Evolutionary conservation across 2,113 vertebrate species (phyloP).

Genomic region (Ammodytes marinus): DNA sequence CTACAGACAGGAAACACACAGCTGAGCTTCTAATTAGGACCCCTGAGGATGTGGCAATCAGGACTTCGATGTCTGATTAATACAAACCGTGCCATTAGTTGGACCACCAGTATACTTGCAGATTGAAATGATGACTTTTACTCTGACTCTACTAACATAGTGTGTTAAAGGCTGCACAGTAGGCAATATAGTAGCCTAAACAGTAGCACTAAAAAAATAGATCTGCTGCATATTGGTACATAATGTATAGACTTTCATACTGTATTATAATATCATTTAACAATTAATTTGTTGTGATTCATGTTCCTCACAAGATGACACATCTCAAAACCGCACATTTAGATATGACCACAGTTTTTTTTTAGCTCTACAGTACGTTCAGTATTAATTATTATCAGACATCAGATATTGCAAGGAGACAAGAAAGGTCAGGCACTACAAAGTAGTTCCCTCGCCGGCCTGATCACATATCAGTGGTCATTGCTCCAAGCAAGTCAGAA

Average conservation of each 20-base stretch:
- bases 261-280: not conserved
- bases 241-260: not conserved
- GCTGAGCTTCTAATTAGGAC: not conserved
- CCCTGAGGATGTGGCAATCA: conserved; percentile 7
- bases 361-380: not conserved
- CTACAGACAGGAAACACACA: conserved; percentile 2
- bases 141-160: not conserved
- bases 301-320: not conserved
- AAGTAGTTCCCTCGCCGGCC: not conserved
- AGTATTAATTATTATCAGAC: not conserved
- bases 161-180: conserved; percentile 1
- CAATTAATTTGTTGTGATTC: not conserved
- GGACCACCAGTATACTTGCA: not conserved
- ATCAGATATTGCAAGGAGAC: not conserved
- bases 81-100: not conserved
- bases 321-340: not conserved
- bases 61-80: not conserved
- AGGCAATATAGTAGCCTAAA: not conserved
- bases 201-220: not conserved
- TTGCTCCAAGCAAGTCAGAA: conserved; percentile 17
- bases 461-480: conserved; percentile 11
- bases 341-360: not conserved
- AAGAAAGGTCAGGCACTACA: conserved; percentile 6
- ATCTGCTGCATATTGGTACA: not conserved
- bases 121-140: conserved; percentile 10